Evolutionary conservation across 2,797 vertebrate species (phyloP), one percentile per base, ranked within the genome.

Genomic region (Hyperoplus lanceolatus): DNA sequence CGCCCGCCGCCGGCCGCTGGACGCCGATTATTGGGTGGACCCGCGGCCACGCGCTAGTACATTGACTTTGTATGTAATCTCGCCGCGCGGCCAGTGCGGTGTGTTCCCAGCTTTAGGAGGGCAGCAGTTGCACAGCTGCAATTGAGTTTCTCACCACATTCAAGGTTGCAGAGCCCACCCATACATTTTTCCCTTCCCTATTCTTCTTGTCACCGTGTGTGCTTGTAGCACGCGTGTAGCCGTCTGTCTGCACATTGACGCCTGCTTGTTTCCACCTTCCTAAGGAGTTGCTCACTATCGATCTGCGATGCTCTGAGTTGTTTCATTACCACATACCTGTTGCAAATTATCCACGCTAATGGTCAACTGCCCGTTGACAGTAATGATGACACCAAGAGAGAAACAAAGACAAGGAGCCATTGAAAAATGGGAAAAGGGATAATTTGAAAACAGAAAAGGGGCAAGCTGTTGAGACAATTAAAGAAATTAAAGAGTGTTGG

Each of bases 281-380:
- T 85, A 89, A 90, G 87, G 89, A 91, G 73, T 83, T 59, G 55
- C 72, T 89, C 74, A 80, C 83, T 79, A 91, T 92, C 75, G 87
- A 90, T 93, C 86, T 86, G 84, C 82, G 81, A 91, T 85, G 89
- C 89, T 85, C 86, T 88, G 79, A 73, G 81, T 73, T 43, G 73
- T 83, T 90, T 83, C 79, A 80, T 87, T 56, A 82, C 41, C 85
- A 75, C 75, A 62, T 86, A 85, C 83, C 85, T 85, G 81, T 42
- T 76, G 84, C 80, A 84, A 89, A 89, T 80, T 51, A 83, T 68
- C 80, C 82, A 43, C 79, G 41, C 75, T 91, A 81, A 90, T 89
- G 90, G 89, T 8, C 16, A 56, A 58, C 45, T 56, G 57, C 18
- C 66, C 74, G 59, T 45, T 77, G 71, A 73, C 83, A 74, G 71